Base-by-base conservation (phyloP, 2,888 invertebrate genomes). In the Cheilosia soror region DNA sequence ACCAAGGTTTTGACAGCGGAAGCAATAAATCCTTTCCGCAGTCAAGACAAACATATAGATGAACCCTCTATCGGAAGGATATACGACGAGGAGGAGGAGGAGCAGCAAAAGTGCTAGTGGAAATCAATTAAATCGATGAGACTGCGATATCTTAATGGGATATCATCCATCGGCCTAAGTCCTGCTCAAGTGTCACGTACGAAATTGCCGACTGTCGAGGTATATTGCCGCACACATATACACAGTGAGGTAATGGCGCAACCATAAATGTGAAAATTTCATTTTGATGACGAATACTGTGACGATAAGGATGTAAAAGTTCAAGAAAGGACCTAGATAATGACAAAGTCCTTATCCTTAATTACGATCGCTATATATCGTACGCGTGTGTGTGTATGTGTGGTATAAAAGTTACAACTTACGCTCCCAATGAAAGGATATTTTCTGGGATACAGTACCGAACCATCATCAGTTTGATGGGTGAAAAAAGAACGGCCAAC, bases 111-210 rank as follows among this genome's bases (percentile, higher is more conserved):
- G 69, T 71, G 44, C 57, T 44, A 55, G 71, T 60, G 75, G 51
- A 76, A 81, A 85, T 85, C 85, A 85, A 85, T 85, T 85, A 85
- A 85, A 85, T 76, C 85, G 85, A 85, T 85, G 85, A 81, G 81
- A 81, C 62, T 76, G 76, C 81, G 85, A 66, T 85, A 85, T 81
- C 85, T 85, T 81, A 85, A 85, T 85, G 85, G 76, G 62, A 76
- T 77, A 81, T 72, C 72, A 76, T 66, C 63, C 42, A 75, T 79
- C 80, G 66, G 65, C 72, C 66, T 58, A 71, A 72, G 44, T 63
- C 62, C 63, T 63, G 20, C 60, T 80, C 44, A 33, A 57, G 79
- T 76, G 66, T 77, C 76, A 85, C 76, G 76, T 81, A 47, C 65
- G 44, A 57, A 55, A 80, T 53, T 33, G 57, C 37, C 13, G 6